Conservation (phyloP, 2,797 vertebrate species). For the Dryobates pubescens region DNA sequence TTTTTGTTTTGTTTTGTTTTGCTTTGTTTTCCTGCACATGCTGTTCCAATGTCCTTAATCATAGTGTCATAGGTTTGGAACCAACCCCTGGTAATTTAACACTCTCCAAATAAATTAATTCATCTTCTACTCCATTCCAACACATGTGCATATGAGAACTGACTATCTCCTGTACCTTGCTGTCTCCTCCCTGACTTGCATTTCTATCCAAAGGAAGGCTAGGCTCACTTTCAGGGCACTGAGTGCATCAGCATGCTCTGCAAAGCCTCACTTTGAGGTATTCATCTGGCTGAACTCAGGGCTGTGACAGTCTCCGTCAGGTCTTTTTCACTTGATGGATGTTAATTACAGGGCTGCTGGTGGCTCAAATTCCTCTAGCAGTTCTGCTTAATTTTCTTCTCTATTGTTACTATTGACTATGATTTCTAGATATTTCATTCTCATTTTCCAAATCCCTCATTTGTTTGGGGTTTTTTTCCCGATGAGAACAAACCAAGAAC, state of each 20-base stretch:
- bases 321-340: neutral
- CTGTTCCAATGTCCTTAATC: neutral
- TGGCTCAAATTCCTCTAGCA: neutral
- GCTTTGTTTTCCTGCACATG: neutral
- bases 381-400: neutral
- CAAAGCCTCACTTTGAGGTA: accelerated
- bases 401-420: neutral
- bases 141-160: neutral
- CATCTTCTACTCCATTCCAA: neutral
- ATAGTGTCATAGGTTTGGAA: neutral
- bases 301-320: neutral
- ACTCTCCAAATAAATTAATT: neutral
- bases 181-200: neutral
- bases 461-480: neutral
- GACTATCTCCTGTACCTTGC: neutral
- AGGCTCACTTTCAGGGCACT: neutral
- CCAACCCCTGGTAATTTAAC: neutral
- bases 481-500: neutral
- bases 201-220: neutral
- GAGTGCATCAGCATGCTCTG: neutral
- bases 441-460: neutral
- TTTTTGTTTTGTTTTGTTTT: neutral
- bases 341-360: neutral
- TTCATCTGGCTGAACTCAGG: neutral
- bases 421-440: neutral